Evolutionary conservation across 2,888 invertebrate species (phyloP).

Genomic region (Athalia rosae): DNA sequence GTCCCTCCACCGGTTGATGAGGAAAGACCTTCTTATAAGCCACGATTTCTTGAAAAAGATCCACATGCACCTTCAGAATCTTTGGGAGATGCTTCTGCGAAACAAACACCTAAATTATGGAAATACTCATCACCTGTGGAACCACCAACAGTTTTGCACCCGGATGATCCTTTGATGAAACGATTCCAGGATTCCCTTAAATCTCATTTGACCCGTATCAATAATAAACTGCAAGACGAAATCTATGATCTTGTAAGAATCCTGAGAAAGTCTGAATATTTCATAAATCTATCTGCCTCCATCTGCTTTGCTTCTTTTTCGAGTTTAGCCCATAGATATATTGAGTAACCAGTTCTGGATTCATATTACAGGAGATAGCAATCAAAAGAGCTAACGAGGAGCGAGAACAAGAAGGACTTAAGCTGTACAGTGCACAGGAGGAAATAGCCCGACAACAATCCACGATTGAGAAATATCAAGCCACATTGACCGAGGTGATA

Average conservation of each 20-base stretch:
- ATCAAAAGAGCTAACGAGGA: conserved; percentile 75
- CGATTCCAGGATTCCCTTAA: conserved; percentile 83
- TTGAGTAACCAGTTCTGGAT: conserved; percentile 20
- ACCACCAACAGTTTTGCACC: conserved; percentile 78
- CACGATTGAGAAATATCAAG: conserved; percentile 77
- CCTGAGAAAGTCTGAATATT: conserved; percentile 54
- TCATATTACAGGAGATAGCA: conserved; percentile 70
- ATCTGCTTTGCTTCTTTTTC: no score
- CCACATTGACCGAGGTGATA: conserved; percentile 74
- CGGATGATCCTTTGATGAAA: conserved; percentile 84
- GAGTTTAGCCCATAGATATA: no score
- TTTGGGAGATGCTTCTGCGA: conserved; percentile 26
- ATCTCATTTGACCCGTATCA: conserved; percentile 80
- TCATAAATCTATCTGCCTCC: conserved; percentile 32
- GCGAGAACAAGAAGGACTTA: conserved; percentile 77
- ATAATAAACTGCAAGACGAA: conserved; percentile 80
- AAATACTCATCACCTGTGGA: conserved; percentile 46
- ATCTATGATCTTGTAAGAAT: conserved; percentile 79
- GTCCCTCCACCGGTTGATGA: conserved; percentile 2
- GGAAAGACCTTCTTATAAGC: conserved; percentile 5
- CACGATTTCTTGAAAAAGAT: conserved; percentile 18
- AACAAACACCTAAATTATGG: conserved; percentile 22
- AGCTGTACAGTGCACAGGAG: conserved; percentile 79
- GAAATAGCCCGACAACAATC: conserved; percentile 76
- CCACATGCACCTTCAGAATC: neutral